Percentiles rank a stretch among this genome's conserved stretches.
These are phyloP conservation scores for Watsonalla cultraria DNA, from an alignment of 2,888 invertebrate genomes.

Conservation along the genomic window DNA sequence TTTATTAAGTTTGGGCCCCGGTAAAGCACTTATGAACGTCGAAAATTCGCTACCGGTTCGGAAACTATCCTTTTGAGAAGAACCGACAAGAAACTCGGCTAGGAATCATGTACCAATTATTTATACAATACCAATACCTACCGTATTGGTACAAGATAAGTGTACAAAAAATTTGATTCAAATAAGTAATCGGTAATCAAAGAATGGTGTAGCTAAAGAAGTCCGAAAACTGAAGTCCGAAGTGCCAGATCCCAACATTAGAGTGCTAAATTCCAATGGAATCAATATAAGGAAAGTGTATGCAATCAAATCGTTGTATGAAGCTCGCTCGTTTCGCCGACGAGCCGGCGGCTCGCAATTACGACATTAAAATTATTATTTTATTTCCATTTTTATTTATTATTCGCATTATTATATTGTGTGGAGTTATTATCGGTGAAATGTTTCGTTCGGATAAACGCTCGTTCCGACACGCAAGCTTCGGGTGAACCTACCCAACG, in stretches of 20 bases:
- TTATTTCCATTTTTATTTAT: constrained; percentile 79
- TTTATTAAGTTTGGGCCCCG: too few species aligned
- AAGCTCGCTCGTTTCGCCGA: constrained; percentile 58
- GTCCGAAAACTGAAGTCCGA: too few species aligned
- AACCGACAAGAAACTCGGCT: too few species aligned
- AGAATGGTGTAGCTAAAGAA: too few species aligned
- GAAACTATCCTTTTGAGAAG: too few species aligned
- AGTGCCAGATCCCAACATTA: constrained; percentile 32
- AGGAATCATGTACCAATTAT: too few species aligned
- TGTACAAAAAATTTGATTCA: too few species aligned
- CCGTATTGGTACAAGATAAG: too few species aligned
- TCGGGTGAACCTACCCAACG: constrained; percentile 23
- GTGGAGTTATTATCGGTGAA: constrained; percentile 79
- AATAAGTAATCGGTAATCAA: too few species aligned
- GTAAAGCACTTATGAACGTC: too few species aligned
- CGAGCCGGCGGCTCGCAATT: constrained; percentile 70
- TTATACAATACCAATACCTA: too few species aligned
- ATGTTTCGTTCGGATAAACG: constrained; percentile 79
- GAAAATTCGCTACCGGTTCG: too few species aligned
- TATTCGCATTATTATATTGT: constrained; percentile 80
- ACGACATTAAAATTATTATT: constrained; percentile 78
- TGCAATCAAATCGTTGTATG: constrained; percentile 58
- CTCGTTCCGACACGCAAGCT: constrained; percentile 64
- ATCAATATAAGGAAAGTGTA: constrained; percentile 54
- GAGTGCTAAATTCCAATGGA: constrained; percentile 50